phyloP scores from a whole-genome alignment of 2,797 vertebrate species.

The Sciurus carolinensis region DNA sequence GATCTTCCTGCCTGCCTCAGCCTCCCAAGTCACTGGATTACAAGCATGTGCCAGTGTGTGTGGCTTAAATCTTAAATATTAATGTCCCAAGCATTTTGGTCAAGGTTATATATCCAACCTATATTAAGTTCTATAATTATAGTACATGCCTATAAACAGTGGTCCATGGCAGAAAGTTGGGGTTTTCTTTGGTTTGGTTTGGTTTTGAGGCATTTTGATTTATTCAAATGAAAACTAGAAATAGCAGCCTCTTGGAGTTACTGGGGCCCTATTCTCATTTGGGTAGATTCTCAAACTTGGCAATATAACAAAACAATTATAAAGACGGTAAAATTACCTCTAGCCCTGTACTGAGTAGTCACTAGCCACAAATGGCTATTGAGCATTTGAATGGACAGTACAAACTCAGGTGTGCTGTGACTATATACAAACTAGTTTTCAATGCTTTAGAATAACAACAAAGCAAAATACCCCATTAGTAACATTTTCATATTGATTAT shows the following conservation, averaged over 20 bases:
- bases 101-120: too few relatives aligned
- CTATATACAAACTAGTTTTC: conserved; percentile 6
- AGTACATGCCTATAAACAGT: conserved; percentile 17
- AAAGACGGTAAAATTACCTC: neutral
- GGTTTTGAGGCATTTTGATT: neutral
- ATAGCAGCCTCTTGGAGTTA: neutral
- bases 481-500: neutral
- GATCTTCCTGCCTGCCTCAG: too few relatives aligned
- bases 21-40: too few relatives aligned
- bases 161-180: neutral
- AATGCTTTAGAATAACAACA: neutral
- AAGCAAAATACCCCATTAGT: neutral
- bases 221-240: neutral
- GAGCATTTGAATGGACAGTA: neutral
- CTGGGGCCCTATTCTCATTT: neutral
- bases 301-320: neutral
- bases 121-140: neutral
- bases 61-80: too few relatives aligned
- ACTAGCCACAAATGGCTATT: neutral
- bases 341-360: neutral
- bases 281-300: neutral
- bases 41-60: too few relatives aligned
- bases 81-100: too few relatives aligned
- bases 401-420: neutral
- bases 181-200: neutral